Conservation (phyloP, 2,113 vertebrate genomes). For the Gila orcuttii region DNA sequence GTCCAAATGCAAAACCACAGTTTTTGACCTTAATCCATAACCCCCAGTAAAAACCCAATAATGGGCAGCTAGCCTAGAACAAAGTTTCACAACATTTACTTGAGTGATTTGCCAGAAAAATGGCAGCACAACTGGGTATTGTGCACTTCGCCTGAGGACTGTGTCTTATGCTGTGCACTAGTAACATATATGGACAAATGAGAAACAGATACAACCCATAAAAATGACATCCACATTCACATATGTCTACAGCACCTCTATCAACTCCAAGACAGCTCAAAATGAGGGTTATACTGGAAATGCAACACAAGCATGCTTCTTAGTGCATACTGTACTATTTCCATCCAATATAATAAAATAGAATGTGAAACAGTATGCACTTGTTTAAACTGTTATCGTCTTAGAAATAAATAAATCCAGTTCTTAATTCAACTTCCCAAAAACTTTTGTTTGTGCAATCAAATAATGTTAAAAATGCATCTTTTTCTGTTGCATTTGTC, state of each 20-base stretch:
- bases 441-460: neutral
- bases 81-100: conserved; percentile 37
- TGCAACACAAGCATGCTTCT: neutral
- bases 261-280: neutral
- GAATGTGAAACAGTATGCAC: neutral
- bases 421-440: neutral
- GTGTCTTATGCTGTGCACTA: conserved; percentile 17
- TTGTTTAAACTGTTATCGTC: neutral
- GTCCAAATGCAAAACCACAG: conserved; percentile 31
- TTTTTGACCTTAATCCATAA: conserved; percentile 9
- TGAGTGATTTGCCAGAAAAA: conserved; percentile 31
- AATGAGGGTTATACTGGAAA: neutral
- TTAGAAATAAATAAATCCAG: neutral
- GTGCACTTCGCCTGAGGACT: neutral
- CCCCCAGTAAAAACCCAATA: neutral
- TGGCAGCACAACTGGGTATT: neutral
- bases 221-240: conserved; percentile 23
- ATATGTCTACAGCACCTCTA: neutral
- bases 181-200: conserved; percentile 16
- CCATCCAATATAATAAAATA: neutral
- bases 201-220: conserved; percentile 22
- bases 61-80: conserved; percentile 27
- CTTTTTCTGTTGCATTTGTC: neutral
- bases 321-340: neutral
- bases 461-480: neutral